Percentiles rank a stretch among this genome's conserved stretches.
Conservation (phyloP, 2,888 invertebrate genomes). For the Ernsta delagoae region DNA sequence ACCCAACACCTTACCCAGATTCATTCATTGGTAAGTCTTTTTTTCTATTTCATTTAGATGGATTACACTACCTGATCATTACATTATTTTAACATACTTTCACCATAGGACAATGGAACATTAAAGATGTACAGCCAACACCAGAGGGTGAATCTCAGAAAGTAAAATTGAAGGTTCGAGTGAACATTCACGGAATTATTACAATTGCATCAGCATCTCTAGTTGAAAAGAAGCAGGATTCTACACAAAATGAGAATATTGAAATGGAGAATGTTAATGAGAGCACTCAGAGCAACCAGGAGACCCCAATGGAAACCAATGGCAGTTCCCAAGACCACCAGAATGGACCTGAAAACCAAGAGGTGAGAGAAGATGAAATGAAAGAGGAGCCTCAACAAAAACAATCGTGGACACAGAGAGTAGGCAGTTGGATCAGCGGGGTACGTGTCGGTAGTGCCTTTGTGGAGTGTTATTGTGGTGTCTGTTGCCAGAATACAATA, state of each 20-base stretch:
- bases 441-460: constrained; percentile 86
- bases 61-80: background rate
- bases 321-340: constrained; percentile 72
- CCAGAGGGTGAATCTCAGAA: constrained; percentile 96
- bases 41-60: constrained; percentile 2
- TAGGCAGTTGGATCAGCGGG: constrained; percentile 89
- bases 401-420: constrained; percentile 89
- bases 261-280: constrained; percentile 78
- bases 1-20: constrained; percentile 90
- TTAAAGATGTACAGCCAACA: constrained; percentile 93
- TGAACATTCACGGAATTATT: constrained; percentile 97
- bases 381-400: constrained; percentile 73
- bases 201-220: constrained; percentile 94
- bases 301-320: constrained; percentile 80
- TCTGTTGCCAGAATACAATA: constrained; percentile 60
- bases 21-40: constrained; percentile 89
- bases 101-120: constrained; percentile 87
- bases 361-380: constrained; percentile 79
- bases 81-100: constrained; percentile 4
- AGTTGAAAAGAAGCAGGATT: constrained; percentile 89
- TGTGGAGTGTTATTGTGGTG: constrained; percentile 59
- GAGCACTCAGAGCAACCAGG: constrained; percentile 67
- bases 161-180: constrained; percentile 97
- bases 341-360: constrained; percentile 76
- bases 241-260: constrained; percentile 68